A percentile compares a stretch with the other conserved stretches of the same genome.
Evolutionary conservation across 2,888 invertebrate genomes (phyloP).

Genomic region (Eretmocerus hayati): DNA sequence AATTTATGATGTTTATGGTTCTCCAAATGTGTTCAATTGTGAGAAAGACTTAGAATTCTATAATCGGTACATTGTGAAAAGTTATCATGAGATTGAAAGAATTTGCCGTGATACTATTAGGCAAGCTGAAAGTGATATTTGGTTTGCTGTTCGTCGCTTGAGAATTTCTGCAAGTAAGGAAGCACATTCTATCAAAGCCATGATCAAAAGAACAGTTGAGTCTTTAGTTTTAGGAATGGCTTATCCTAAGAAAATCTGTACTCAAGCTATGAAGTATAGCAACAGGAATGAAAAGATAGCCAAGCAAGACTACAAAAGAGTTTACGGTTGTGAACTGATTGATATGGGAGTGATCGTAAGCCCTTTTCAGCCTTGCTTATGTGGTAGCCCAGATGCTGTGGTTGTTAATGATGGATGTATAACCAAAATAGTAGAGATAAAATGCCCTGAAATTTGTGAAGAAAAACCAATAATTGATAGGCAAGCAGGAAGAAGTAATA

Average conservation of each 20-base stretch:
- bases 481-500: conserved; percentile 9
- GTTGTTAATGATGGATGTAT: conserved; percentile 13
- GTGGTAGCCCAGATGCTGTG: conserved; percentile 20
- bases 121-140: background rate
- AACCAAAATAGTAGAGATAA: conserved; percentile 15
- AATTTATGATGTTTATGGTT: too few relatives aligned
- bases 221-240: background rate
- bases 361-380: conserved; percentile 16
- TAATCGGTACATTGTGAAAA: background rate
- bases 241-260: background rate
- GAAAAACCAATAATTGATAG: conserved; percentile 14
- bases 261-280: background rate
- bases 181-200: background rate
- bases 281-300: background rate
- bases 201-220: conserved; percentile 2
- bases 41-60: too few relatives aligned
- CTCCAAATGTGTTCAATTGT: too few relatives aligned
- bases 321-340: background rate
- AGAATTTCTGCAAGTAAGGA: background rate
- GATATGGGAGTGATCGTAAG: background rate
- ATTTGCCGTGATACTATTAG: background rate
- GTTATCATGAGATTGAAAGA: background rate
- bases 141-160: background rate
- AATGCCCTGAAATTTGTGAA: conserved; percentile 19
- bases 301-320: background rate